Percentiles rank a stretch among this genome's conserved stretches.
Evolutionary conservation across 1,140 invertebrate species (phyloP).

Genomic region (Drosophila kurseongensis): DNA sequence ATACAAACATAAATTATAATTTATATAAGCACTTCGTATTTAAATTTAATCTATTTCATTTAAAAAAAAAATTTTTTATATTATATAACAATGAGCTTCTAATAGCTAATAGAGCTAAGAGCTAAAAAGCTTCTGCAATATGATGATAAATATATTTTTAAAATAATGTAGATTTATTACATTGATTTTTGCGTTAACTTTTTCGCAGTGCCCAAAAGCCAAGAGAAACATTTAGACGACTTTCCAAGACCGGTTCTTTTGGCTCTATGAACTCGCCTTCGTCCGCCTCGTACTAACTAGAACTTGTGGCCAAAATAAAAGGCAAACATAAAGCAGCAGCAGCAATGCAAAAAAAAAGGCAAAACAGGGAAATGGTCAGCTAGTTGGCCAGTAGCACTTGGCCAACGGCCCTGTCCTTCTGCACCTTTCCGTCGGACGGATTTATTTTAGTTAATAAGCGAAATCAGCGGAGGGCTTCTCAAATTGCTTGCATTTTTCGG

Average conservation of each 20-base stretch:
- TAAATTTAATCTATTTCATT: too few species aligned
- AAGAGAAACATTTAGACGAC: constrained; percentile 63
- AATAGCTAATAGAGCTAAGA: too few species aligned
- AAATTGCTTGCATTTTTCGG: constrained; percentile 8
- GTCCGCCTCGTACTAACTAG: constrained; percentile 52
- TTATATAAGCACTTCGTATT: too few species aligned
- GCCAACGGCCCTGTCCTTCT: constrained; percentile 25
- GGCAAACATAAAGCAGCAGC: constrained; percentile 40
- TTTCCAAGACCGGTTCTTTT: constrained; percentile 67
- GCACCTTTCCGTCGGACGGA: constrained; percentile 16
- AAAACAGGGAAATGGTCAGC: constrained; percentile 24
- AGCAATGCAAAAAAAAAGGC: neutral
- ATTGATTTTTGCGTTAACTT: too few species aligned
- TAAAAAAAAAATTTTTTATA: too few species aligned
- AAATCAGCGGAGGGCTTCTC: constrained; percentile 1
- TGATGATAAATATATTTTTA: too few species aligned
- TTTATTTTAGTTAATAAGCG: constrained; percentile 25
- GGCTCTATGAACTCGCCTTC: constrained; percentile 50
- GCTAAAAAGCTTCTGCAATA: too few species aligned
- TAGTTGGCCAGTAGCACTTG: constrained; percentile 33
- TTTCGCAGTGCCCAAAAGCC: neutral
- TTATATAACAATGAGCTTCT: too few species aligned
- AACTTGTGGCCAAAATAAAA: constrained; percentile 60
- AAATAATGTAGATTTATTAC: neutral
- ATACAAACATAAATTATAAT: too few species aligned